Conservation (phyloP, 2,113 vertebrate genomes). For the Osmerus mordax region DNA sequence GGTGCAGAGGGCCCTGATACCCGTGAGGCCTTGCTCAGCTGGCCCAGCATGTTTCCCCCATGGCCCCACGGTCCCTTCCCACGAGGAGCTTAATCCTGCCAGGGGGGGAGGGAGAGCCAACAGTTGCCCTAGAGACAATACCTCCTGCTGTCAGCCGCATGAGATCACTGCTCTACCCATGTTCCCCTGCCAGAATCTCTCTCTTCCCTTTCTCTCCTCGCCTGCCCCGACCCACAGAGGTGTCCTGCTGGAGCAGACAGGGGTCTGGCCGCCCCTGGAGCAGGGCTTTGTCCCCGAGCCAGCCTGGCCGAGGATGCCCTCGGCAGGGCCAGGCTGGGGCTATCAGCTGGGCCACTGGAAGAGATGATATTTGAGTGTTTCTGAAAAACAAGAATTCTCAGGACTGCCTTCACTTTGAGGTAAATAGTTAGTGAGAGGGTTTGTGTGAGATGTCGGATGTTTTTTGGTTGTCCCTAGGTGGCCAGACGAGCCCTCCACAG, state of each 20-base stretch:
- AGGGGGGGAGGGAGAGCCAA: slow-evolving; percentile 45
- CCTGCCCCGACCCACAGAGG: slow-evolving; percentile 32
- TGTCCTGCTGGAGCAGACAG: slow-evolving; percentile 37
- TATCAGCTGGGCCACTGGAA: slow-evolving; percentile 31
- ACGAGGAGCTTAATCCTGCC: slow-evolving; percentile 49
- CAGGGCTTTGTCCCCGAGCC: slow-evolving; percentile 18
- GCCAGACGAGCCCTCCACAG: slow-evolving; percentile 73
- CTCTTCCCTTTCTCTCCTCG: slow-evolving; percentile 24
- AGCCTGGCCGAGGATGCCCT: slow-evolving; percentile 32
- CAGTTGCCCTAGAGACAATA: slow-evolving; percentile 54
- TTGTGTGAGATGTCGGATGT: slow-evolving; percentile 3
- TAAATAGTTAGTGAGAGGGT: background rate
- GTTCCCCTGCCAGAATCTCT: slow-evolving; percentile 36
- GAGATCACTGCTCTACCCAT: slow-evolving; percentile 48
- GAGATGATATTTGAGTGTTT: background rate
- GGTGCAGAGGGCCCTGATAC: background rate
- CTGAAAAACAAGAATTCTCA: background rate
- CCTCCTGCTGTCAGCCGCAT: slow-evolving; percentile 54
- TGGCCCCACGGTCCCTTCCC: slow-evolving; percentile 22
- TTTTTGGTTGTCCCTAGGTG: slow-evolving; percentile 59
- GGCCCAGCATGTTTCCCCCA: slow-evolving; percentile 42
- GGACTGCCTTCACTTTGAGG: background rate
- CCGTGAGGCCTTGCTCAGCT: slow-evolving; percentile 58
- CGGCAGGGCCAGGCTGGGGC: slow-evolving; percentile 23
- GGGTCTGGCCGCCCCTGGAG: slow-evolving; percentile 27